Evolutionary conservation across 2,888 invertebrate species (phyloP), one percentile per base, ranked within the genome.

Genomic region (Tyria jacobaeae): DNA sequence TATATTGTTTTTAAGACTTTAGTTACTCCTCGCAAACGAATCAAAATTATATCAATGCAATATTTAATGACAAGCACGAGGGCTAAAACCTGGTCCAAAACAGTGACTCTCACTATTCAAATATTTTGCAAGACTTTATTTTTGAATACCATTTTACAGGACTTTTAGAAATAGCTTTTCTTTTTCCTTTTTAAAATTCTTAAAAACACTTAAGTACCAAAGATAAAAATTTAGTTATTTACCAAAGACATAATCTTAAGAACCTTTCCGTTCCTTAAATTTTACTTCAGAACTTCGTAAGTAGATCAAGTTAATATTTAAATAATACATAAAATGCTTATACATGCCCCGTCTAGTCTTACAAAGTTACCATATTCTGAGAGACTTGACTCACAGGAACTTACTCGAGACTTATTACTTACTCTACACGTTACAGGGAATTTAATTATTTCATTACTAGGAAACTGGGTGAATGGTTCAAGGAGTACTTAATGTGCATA

Each of bases 361-460:
- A 55, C 52, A 58, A 69, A 66, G 50, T 71, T 44, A 14, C 21
- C 39, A 21, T 54, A 54, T 54, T 49, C 41, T 60, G 48, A 49
- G 39, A 49, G 41, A 31, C 54, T 25, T 37, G 44, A 50, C 44
- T 35, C 25, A 48, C 31, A 48, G 39, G 54, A 54, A 54, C 41
- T 49, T 41, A 59, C 25, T 17, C 27, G 25, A 47, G 54, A 31
- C 53, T 48, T 49, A n/a, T 41, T 34, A 48, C 53, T n/a, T n/a
- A n/a, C n/a, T n/a, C n/a, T 21, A 34, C 34, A 50, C 41, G 44
- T 44, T 57, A 50, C 41, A 49, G 41, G 49, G 47, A 55, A 27
- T 53, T 70, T 35, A 39, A 61, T 64, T 73, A 73, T 70, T 73
- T 49, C 66, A 66, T 68, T 62, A 61, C 31, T 21, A 21, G 31